Percentiles rank a stretch among this genome's conserved stretches.
These are phyloP conservation scores for Cydia fagiglandana DNA, from an alignment of 1,140 invertebrate genomes.

Conservation along the genomic window DNA sequence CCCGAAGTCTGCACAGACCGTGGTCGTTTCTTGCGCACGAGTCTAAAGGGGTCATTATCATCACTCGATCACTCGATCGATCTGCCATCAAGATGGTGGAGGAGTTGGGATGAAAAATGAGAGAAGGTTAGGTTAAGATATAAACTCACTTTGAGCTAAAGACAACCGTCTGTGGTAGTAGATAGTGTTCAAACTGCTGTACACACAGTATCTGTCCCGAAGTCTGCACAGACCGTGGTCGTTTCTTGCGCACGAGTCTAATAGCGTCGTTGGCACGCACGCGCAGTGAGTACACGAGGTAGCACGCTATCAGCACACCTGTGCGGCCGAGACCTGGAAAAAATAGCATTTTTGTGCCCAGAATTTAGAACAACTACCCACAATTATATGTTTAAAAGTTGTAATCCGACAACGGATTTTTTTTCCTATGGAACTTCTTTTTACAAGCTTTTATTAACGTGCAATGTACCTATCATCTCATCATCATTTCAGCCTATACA, in stretches of 20 bases:
- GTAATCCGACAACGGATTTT: too few relatives aligned
- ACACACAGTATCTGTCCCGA: slow-evolving; percentile 89
- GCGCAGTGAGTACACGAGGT: slow-evolving; percentile 89
- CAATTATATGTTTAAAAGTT: too few relatives aligned
- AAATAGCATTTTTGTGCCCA: too few relatives aligned
- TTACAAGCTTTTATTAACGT: too few relatives aligned
- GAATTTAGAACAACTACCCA: too few relatives aligned
- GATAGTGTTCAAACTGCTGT: slow-evolving; percentile 89
- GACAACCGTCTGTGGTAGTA: slow-evolving; percentile 88
- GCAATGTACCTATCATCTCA: too few relatives aligned
- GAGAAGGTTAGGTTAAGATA: too few relatives aligned
- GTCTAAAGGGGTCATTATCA: slow-evolving; percentile 87
- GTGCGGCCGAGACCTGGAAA: slow-evolving; percentile 87
- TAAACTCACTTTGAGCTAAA: slow-evolving; percentile 83
- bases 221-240: slow-evolving; percentile 90
- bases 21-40: slow-evolving; percentile 88
- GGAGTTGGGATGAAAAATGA: too few relatives aligned
- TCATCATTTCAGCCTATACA: too few relatives aligned
- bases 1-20: slow-evolving; percentile 90
- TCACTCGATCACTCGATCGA: too few relatives aligned
- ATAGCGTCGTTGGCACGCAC: slow-evolving; percentile 90
- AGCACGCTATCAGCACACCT: slow-evolving; percentile 92
- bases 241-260: slow-evolving; percentile 87
- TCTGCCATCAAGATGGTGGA: too few relatives aligned
- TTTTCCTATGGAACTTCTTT: too few relatives aligned